Base-by-base conservation (phyloP, 2,113 vertebrate genomes). In the Alethe diademata region DNA sequence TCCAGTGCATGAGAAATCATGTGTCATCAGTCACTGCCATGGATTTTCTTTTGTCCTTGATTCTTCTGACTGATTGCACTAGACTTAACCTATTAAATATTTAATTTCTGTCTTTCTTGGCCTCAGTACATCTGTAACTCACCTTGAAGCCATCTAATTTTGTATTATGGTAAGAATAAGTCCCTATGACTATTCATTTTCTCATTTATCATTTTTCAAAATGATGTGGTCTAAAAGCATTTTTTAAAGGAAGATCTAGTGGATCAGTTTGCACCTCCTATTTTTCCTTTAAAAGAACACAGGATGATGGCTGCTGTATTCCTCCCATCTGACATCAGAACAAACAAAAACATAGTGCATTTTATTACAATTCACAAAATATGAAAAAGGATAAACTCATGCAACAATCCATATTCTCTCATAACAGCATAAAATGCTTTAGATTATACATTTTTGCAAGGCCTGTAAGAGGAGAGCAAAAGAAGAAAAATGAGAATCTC, bases 71-170 rank as follows among this genome's bases (percentile, higher is more conserved):
- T 93, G 97, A 97, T 96, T 81, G 83, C 64, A 93, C 95, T 87
- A 97, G 92, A 97, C 95, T 97, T 97, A 96, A 93, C 88, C 93
- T 97, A 97, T 98, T 97, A 98, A 98, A 98, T 98, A 98, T 98
- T 98, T 98, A 98, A 97, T 89, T 93, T 72, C 78, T 92, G 78
- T 97, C 97, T 98, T 98, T 97, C 95, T 97, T 98, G 97, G 93
- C 96, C 97, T 88, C 92, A 93, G 92, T 91, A 86, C 31, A 56
- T 96, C 95, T 92, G 81, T 97, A 98, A 97, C 94, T 97, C 96
- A 97, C 95, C 93, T 97, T 97, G 96, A 91, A 76, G 60, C 45
- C 19, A 83, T 16, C 18, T 82, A 50, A 22, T 93, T 93, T 93
- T 73, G 22, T 79, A 48, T 45, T 54, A 56, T 19, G n/a, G 40